Evolutionary conservation across 2,113 vertebrate genomes (phyloP).

Genomic region (Oreocharis arfaki): DNA sequence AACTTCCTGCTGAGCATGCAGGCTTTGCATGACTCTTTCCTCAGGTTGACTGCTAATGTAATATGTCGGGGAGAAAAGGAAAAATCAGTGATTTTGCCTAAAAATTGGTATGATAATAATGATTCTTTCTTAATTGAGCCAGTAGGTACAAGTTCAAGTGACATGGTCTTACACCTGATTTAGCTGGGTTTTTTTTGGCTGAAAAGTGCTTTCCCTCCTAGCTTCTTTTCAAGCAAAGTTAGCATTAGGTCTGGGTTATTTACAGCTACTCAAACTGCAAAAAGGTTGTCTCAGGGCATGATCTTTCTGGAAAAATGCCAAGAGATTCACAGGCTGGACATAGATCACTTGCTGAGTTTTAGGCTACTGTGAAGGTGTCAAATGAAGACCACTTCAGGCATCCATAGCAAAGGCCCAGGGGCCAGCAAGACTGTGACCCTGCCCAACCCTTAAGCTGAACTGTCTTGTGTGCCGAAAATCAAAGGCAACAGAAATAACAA

Average conservation of each 20-base stretch:
- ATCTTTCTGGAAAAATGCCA: background rate
- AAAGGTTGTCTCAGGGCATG: background rate
- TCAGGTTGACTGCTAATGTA: background rate
- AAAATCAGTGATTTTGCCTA: background rate
- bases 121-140: background rate
- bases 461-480: background rate
- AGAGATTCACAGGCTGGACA: background rate
- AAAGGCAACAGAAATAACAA: background rate
- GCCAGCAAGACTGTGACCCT: background rate
- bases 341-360: background rate
- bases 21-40: background rate
- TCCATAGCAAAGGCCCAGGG: background rate
- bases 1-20: background rate
- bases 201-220: background rate
- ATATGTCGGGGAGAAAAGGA: background rate
- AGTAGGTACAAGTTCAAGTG: background rate
- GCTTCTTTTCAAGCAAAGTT: background rate
- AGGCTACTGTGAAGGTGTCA: background rate
- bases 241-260: background rate
- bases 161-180: background rate
- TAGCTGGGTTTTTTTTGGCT: background rate
- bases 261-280: background rate
- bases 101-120: background rate
- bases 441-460: background rate
- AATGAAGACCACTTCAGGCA: background rate